These are phyloP conservation scores for Tenthredo notha DNA, from an alignment of 2,888 invertebrate genomes.

Conservation along the genomic window DNA sequence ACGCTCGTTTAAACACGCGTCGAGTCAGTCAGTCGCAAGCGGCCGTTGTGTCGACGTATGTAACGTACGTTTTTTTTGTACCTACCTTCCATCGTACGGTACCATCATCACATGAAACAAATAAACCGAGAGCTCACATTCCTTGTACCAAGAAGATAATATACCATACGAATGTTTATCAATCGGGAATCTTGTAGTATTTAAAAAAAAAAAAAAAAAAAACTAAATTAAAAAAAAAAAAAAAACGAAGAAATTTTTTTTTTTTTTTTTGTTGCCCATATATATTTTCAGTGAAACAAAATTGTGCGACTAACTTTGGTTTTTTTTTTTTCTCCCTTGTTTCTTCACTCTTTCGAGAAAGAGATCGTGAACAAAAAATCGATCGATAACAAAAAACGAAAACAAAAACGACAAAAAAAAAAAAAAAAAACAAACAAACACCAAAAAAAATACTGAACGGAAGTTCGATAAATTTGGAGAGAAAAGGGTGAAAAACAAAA, in stretches of 20 bases:
- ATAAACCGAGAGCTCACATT: not conserved
- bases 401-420: no score
- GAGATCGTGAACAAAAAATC: no score
- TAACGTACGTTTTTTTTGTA: constrained; percentile 12
- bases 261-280: not conserved
- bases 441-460: no score
- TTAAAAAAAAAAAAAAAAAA: not conserved
- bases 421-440: not conserved
- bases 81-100: constrained; percentile 30
- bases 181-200: not conserved
- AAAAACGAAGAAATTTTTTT: not conserved
- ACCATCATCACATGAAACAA: not conserved
- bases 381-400: no score
- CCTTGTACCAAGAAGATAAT: not conserved
- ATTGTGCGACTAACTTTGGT: not conserved
- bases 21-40: constrained; percentile 51
- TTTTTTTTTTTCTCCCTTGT: not conserved
- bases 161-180: no score
- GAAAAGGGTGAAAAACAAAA: no score
- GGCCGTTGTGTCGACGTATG: constrained; percentile 48
- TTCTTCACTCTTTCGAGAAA: no score
- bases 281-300: not conserved
- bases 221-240: not conserved
- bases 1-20: constrained; percentile 49
- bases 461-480: no score